Base-by-base conservation (phyloP, 1,140 invertebrate genomes). In the Limonius californicus region DNA sequence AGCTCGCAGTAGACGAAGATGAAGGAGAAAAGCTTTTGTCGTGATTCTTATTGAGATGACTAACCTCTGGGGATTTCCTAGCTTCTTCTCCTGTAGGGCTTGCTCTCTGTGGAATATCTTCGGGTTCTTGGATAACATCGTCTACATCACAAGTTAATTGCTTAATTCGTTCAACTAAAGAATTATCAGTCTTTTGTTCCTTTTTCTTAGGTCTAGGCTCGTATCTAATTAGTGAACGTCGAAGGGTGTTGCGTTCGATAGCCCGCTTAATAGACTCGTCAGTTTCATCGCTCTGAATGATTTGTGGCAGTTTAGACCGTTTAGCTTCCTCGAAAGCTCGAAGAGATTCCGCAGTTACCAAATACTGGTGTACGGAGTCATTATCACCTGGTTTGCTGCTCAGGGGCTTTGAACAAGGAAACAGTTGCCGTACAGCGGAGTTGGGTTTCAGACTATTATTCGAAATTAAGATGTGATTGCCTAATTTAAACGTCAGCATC, bases 101-200 rank as follows among this genome's bases (percentile, higher is more conserved):
- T 0, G 80, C 74, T 6, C 82, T 73, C 43, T 67, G 62, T 15
- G 67, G 62, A 57, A 65, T 70, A 18, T 70, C 68, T 9, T 71
- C 67, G n/a, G 70, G 59, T 39, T 72, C 68, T 50, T 65, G 66
- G 19, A 63, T 65, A 7, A 77, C 84, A 4, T 90, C 88, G 57
- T 89, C 88, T 45, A 91, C 87, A 63, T 90, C 87, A 71, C 90
- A 92, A 0, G 90, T 93, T 14, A 92, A 76, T 66, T 90, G 85
- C 42, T 88, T 85, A 59, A 92, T 92, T 47, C 89, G 81, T 66
- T 93, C 91, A 19, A 90, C 87, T 12, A 93, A 73, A 0, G 89
- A 90, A 59, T 83, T 84, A 64, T 84, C 82, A 50, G 79, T 82
- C 70, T 82, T 84, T 62, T 78, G 77, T 54, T 76, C 71, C 14